Base-by-base conservation (phyloP, 1,140 invertebrate species). In the Macrostomum lignano region DNA sequence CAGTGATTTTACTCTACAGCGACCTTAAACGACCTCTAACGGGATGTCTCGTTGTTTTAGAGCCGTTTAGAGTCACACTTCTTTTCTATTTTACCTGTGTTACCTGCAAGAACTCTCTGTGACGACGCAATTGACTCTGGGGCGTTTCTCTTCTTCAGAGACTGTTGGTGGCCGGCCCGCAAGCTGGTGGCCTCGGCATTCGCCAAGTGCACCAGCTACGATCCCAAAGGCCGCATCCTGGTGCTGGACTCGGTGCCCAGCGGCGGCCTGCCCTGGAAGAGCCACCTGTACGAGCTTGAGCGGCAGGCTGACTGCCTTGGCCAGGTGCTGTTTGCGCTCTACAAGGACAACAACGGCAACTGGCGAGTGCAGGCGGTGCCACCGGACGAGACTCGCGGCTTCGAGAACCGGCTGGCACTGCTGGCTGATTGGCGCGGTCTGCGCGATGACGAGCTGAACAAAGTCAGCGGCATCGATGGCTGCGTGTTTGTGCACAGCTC, bases 351-450 rank as follows among this genome's bases (percentile, higher is more conserved):
- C 11, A 65, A 63, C 33, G 37, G 56, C 46, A 62, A 54, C 9
- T 88, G 74, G 71, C 60, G 78, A 39, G 66, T 91, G 1, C 74
- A 74, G 46, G 67, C 65, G 25, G 70, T 93, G 17, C 74, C 82
- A 10, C 40, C 73, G 2, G 48, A 52, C 19, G 53, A 62, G 0
- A 59, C 15, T 15, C 26, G 64, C 2, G 77, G 75, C 45, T 91
- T 82, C 61, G 44, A 72, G 29, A 68, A 68, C 43, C 69, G 73
- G 7, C n/a, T 33, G 3, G 32, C 9, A 3, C 48, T 91, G 6
- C 67, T 68, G 9, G 60, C 68, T 45, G 58, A 66, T 25, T 94
- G 81, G 82, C 55, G 65, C 40, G 84, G 84, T 11, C 44, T 81
- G 1, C 49, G 74, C 29, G 70, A 78, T 44, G 68, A 75, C 17